Percentiles rank a stretch among this genome's conserved stretches.
Conservation (phyloP, 2,797 vertebrate genomes). For the Alosa sapidissima region DNA sequence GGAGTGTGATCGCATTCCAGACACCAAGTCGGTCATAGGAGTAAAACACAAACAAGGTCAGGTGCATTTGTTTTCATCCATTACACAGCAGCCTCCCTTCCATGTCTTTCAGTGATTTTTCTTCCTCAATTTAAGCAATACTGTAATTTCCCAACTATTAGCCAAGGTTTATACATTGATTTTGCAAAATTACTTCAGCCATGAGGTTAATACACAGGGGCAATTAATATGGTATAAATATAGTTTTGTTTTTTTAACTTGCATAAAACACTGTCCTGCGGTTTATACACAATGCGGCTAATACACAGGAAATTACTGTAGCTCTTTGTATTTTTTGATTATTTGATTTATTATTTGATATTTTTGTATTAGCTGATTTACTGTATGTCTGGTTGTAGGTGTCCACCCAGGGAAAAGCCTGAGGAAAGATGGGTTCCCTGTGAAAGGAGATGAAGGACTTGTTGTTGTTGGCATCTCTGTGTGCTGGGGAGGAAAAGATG, state of each 20-base stretch:
- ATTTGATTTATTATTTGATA: too few species aligned
- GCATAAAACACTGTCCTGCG: too few species aligned
- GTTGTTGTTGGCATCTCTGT: conserved; percentile 86
- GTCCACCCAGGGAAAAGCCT: conserved; percentile 35
- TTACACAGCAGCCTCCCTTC: not conserved
- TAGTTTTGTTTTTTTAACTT: too few species aligned
- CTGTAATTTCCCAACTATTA: too few species aligned
- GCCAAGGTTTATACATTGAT: too few species aligned
- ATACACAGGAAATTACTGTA: not conserved
- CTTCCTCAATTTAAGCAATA: not conserved
- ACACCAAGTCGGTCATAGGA: conserved; percentile 73
- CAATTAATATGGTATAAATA: too few species aligned
- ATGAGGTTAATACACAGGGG: too few species aligned
- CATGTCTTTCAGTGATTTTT: not conserved
- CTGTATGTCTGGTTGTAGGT: conserved; percentile 23
- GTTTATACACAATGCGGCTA: too few species aligned
- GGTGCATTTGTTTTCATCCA: not conserved
- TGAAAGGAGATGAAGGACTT: conserved; percentile 75
- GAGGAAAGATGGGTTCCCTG: conserved; percentile 77
- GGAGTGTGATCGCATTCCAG: conserved; percentile 64
- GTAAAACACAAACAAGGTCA: conserved; percentile 84
- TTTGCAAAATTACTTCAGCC: too few species aligned
- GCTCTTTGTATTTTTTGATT: not conserved
- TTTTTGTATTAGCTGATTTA: too few species aligned
- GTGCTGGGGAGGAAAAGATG: conserved; percentile 94